Conservation (phyloP, 2,888 invertebrate genomes). For the Dryadula phaetusa region DNA sequence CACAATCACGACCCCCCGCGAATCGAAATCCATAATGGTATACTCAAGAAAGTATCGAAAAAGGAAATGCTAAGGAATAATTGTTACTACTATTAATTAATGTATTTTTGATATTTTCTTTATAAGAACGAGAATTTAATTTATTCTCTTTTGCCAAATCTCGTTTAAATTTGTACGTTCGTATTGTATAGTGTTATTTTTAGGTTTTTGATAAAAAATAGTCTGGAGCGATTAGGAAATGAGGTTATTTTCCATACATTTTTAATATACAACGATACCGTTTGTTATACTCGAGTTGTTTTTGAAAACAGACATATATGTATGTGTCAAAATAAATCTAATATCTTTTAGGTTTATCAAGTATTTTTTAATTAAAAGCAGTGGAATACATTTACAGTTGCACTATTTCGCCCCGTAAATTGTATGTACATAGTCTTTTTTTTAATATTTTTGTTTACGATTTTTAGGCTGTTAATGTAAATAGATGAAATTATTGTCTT, state of each 20-base stretch:
- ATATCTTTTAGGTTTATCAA: background rate
- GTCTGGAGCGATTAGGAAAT: too few relatives aligned
- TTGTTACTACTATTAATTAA: background rate
- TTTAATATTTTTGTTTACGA: background rate
- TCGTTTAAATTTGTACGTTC: background rate
- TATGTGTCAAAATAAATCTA: background rate
- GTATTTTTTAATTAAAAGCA: background rate
- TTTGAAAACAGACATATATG: background rate
- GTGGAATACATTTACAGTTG: background rate
- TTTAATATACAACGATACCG: too few relatives aligned
- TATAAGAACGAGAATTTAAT: background rate
- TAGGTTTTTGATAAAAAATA: background rate
- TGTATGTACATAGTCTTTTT: background rate
- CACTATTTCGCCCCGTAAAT: background rate
- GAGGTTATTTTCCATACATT: too few relatives aligned
- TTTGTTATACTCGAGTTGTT: background rate
- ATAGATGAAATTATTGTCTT: background rate
- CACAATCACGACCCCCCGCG: conserved; percentile 55
- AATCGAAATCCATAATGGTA: conserved; percentile 48
- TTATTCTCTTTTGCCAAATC: conserved; percentile 17
- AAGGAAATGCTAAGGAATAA: conserved; percentile 18
- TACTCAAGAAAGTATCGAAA: conserved; percentile 45
- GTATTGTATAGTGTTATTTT: conserved; percentile 8
- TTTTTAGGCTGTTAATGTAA: background rate
- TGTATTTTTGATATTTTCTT: background rate